Evolutionary conservation across 2,797 vertebrate species (phyloP), one percentile per base, ranked within the genome.

Genomic region (Cryptoblepharus egeriae): DNA sequence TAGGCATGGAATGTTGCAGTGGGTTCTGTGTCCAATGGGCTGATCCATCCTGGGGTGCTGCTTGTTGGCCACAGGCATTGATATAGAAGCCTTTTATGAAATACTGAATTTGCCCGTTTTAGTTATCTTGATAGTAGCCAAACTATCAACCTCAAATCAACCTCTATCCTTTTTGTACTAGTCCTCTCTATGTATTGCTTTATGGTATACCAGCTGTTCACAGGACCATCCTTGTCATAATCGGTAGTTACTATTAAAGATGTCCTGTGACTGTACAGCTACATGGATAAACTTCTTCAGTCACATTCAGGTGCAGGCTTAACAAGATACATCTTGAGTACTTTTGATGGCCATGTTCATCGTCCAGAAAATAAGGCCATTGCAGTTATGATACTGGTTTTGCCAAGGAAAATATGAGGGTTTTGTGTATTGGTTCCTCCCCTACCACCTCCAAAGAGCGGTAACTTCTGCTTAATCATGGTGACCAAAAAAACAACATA

Each of bases 321-420:
- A 24, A 42, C 30, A 30, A 37, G 8, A 15, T 68, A 28, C 55
- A 35, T 28, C 9, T 32, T 39, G 55, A 20, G 10, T 72, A 49
- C n/a, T n/a, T n/a, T n/a, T n/a, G n/a, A n/a, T 77, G 26, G 22
- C 20, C 30, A 9, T 74, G 10, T 63, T 35, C n/a, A 7, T 61
- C 30, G 22, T 4, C 30, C 32, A 52, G 3, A 42, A 24, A 42
- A 42, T 24, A 11, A 81, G 87, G 82, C 49, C 49, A 76, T 93
- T 90, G 70, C 57, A 88, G 78, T 80, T 83, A 82, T 87, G 88
- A 69, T 86, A 67, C 74, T 60, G 5, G 83, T 84, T 88, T 89
- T 91, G 37, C n/a, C 12, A 89, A 73, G 84, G 63, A 68, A 84
- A 35, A 74, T 55, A 1, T 28, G 81, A 45, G n/a, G 87, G 28